Evolutionary conservation across 2,888 invertebrate genomes (phyloP).

Genomic region (Rosalia funebris): DNA sequence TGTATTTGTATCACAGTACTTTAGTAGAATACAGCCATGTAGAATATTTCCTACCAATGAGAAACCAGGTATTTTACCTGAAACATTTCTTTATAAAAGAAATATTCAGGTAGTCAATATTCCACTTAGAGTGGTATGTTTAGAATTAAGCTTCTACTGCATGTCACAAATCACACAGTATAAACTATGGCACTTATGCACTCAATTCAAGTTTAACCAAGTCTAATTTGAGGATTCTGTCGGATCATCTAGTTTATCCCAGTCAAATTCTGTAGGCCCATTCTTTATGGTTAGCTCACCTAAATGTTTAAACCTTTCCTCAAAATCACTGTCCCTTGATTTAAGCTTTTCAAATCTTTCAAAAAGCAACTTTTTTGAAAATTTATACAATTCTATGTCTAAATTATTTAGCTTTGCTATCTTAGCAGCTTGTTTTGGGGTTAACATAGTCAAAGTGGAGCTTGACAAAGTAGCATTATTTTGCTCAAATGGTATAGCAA

Average conservation of each 20-base stretch:
- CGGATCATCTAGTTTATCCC: constrained; percentile 83
- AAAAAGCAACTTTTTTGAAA: constrained; percentile 88
- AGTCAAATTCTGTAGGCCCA: constrained; percentile 87
- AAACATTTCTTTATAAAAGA: background rate
- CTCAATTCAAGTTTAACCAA: background rate
- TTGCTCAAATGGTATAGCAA: constrained; percentile 90
- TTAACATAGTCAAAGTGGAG: constrained; percentile 81
- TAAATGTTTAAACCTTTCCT: constrained; percentile 83
- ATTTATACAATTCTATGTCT: constrained; percentile 93
- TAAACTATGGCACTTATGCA: constrained; percentile 21
- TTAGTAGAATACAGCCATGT: too few species aligned
- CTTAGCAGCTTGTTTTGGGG: constrained; percentile 77
- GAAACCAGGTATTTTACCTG: background rate
- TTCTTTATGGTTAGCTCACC: constrained; percentile 81
- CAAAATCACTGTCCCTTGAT: constrained; percentile 83
- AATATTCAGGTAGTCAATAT: background rate
- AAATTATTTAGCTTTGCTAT: constrained; percentile 85
- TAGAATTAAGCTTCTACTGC: constrained; percentile 2
- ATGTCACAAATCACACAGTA: constrained; percentile 15
- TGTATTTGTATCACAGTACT: too few species aligned
- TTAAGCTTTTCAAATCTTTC: constrained; percentile 85
- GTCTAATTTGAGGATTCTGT: constrained; percentile 35
- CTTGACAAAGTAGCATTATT: constrained; percentile 91
- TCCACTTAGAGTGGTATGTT: background rate
- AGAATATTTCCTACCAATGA: too few species aligned